A percentile compares a stretch with the other conserved stretches of the same genome.
phyloP scores from a whole-genome alignment of 2,888 invertebrate species.

The Phania funesta region DNA sequence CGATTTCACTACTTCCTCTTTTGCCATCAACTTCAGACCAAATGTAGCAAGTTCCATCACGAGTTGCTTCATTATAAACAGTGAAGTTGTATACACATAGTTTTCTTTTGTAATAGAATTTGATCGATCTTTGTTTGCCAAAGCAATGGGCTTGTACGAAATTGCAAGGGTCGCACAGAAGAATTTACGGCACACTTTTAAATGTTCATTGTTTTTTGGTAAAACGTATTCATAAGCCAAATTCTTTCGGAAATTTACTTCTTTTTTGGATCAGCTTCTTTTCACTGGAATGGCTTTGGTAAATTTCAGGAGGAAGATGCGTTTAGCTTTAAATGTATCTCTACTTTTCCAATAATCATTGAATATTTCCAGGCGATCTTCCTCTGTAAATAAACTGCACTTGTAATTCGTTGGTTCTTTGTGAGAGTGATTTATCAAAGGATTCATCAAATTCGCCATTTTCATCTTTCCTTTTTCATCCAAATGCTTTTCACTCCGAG shows the following conservation, averaged over 20 bases:
- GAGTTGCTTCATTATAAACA: slow-evolving; percentile 13
- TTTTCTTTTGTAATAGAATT: slow-evolving; percentile 29
- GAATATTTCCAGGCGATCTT: slow-evolving; percentile 5
- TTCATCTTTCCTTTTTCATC: too few species aligned
- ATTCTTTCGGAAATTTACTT: background rate
- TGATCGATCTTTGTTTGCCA: slow-evolving; percentile 30
- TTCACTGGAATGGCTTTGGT: background rate
- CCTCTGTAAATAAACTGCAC: slow-evolving; percentile 5
- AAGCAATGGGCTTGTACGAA: too few species aligned
- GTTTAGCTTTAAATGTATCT: slow-evolving; percentile 6
- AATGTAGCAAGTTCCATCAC: slow-evolving; percentile 18
- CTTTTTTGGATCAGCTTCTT: background rate
- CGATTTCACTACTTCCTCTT: slow-evolving; percentile 14
- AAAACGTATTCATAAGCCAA: background rate
- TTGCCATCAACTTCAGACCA: slow-evolving; percentile 14
- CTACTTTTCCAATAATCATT: slow-evolving; percentile 12
- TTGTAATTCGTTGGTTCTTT: background rate
- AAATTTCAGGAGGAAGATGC: slow-evolving; percentile 11
- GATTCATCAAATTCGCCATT: slow-evolving; percentile 21
- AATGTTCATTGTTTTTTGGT: too few species aligned
- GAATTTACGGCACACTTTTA: background rate
- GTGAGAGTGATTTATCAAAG: slow-evolving; percentile 10
- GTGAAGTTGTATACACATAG: slow-evolving; percentile 20
- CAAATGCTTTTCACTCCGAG: slow-evolving; percentile 24
- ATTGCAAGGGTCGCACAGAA: too few species aligned